phyloP scores from a whole-genome alignment of 2,797 vertebrate genomes.

The Momotus momota region DNA sequence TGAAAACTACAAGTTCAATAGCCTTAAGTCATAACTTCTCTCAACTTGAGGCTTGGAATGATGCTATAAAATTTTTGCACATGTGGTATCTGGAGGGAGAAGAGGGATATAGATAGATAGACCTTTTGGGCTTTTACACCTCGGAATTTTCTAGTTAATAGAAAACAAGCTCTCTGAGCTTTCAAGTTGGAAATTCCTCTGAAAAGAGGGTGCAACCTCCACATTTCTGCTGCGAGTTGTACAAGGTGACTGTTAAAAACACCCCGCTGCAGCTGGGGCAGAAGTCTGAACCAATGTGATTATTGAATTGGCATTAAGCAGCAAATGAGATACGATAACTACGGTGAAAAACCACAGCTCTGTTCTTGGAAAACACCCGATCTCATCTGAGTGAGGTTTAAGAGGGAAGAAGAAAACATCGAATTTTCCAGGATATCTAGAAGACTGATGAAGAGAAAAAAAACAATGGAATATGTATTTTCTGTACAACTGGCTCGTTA shows the following conservation, averaged over 20 bases:
- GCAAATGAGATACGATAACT: not conserved
- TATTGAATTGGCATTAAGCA: not conserved
- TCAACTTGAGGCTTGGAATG: constrained; percentile 46
- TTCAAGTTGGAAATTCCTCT: constrained; percentile 7
- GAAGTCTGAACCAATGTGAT: not conserved
- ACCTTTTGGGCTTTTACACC: constrained; percentile 25
- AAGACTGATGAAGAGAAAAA: not conserved
- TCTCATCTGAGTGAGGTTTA: not conserved
- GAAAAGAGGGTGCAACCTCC: not conserved
- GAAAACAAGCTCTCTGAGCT: fast-evolving
- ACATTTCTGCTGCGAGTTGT: not conserved
- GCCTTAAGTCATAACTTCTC: constrained; percentile 63
- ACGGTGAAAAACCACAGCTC: not conserved
- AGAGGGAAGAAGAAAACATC: not conserved
- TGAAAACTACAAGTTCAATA: constrained; percentile 38
- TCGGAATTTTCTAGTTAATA: not conserved
- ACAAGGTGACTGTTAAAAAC: not conserved
- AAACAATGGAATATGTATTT: not conserved
- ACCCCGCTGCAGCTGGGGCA: fast-evolving
- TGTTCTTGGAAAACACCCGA: constrained; percentile 9
- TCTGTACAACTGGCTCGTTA: not conserved
- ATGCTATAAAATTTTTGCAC: constrained; percentile 28
- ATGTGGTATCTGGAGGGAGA: constrained; percentile 29
- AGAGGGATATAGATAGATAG: not conserved
- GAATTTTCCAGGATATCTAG: not conserved